Percentiles rank a stretch among this genome's conserved stretches.
Conservation (phyloP, 2,888 invertebrate species). For the Cheilosia scutellata region DNA sequence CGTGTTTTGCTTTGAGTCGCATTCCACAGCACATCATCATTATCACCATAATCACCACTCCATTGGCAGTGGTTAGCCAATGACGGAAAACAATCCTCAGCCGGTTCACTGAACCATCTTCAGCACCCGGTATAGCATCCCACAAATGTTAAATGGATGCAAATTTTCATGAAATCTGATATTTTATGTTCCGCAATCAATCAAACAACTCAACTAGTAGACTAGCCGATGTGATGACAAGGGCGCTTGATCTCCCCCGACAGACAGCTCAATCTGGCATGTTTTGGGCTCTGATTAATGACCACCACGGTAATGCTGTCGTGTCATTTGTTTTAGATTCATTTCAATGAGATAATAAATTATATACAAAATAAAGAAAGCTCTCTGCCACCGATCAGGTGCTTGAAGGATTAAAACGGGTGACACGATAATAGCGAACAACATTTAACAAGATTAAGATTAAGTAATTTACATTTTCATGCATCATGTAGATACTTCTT, state of each 20-base stretch:
- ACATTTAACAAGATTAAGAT: constrained; percentile 45
- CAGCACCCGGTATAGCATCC: background rate
- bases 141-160: constrained; percentile 27
- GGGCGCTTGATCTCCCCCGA: constrained; percentile 15
- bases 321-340: constrained; percentile 30
- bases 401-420: constrained; percentile 41
- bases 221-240: constrained; percentile 18
- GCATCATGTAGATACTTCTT: constrained; percentile 38
- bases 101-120: constrained; percentile 22
- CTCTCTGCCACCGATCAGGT: background rate
- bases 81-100: background rate
- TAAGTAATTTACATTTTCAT: constrained; percentile 42
- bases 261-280: constrained; percentile 26
- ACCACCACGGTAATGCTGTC: constrained; percentile 37
- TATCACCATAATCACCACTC: background rate
- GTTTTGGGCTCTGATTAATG: constrained; percentile 47
- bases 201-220: constrained; percentile 32
- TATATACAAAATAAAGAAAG: background rate
- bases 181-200: constrained; percentile 30
- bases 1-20: constrained; percentile 16
- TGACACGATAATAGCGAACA: constrained; percentile 39
- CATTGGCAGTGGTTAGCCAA: constrained; percentile 8
- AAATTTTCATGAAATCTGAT: constrained; percentile 43
- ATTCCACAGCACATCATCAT: constrained; percentile 42
- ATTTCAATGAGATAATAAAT: constrained; percentile 44